Percentiles rank a stretch among this genome's conserved stretches.
phyloP scores from a whole-genome alignment of 2,113 vertebrate genomes.

The Eleginops maclovinus region DNA sequence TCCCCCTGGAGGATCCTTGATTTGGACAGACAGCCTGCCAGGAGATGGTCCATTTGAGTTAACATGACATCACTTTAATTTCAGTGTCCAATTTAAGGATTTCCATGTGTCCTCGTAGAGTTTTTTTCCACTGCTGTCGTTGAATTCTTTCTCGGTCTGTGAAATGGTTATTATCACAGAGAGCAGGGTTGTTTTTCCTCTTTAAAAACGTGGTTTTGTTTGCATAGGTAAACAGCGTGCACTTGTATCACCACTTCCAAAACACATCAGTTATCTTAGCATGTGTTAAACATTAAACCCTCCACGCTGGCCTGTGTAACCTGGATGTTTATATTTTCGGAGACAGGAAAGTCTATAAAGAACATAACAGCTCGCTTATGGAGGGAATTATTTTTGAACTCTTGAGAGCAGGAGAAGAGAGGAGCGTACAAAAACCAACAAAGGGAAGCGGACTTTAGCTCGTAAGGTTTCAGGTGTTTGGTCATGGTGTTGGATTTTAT shows the following conservation, averaged over 20 bases:
- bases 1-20: conserved; percentile 39
- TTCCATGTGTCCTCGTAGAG: neutral
- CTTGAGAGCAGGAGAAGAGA: conserved; percentile 8
- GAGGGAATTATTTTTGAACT: conserved; percentile 22
- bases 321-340: conserved; percentile 18
- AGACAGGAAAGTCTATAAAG: conserved; percentile 4
- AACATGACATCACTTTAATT: conserved; percentile 50
- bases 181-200: conserved; percentile 27
- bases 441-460: conserved; percentile 42
- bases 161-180: neutral
- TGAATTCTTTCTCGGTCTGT: neutral
- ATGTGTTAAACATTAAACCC: conserved; percentile 2
- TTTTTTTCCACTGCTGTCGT: conserved; percentile 39
- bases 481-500: conserved; percentile 56
- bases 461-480: conserved; percentile 61
- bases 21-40: conserved; percentile 32
- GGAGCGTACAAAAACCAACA: conserved; percentile 15
- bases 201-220: conserved; percentile 37
- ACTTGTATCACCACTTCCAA: conserved; percentile 10
- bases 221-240: conserved; percentile 20
- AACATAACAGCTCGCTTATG: conserved; percentile 13
- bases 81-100: conserved; percentile 10
- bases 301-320: neutral
- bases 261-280: conserved; percentile 1
- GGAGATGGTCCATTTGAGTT: conserved; percentile 21